phyloP scores from a whole-genome alignment of 2,888 invertebrate species.

The Stramonita haemastoma region DNA sequence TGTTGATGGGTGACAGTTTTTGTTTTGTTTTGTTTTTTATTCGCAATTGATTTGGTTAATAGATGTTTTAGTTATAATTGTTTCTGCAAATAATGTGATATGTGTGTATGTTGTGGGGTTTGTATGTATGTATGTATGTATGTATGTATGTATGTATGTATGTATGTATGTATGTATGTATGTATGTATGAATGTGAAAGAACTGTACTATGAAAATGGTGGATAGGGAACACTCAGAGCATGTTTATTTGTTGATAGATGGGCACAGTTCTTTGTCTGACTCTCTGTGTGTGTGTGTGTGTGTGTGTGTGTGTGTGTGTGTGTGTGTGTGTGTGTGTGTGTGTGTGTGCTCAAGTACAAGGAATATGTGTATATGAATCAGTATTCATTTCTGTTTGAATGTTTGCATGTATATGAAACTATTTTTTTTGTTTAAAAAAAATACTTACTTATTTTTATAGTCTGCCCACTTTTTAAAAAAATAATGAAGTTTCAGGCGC shows the following conservation, averaged over 20 bases:
- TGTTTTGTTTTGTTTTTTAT: neutral
- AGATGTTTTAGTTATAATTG: neutral
- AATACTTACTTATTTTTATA: neutral
- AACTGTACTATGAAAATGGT: neutral
- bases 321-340: neutral
- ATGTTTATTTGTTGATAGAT: neutral
- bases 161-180: neutral
- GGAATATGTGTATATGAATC: neutral
- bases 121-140: neutral
- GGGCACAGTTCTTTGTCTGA: neutral
- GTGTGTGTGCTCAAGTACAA: neutral
- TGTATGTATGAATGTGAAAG: neutral
- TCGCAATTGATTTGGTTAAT: neutral
- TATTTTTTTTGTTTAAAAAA: neutral
- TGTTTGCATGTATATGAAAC: neutral
- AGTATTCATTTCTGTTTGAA: neutral
- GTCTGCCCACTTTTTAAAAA: too few relatives aligned
- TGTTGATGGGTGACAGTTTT: neutral
- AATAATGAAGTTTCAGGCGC: too few relatives aligned
- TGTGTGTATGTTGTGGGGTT: conserved; percentile 6
- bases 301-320: neutral
- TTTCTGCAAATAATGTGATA: neutral
- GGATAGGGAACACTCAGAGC: neutral
- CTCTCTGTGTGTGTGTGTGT: neutral
- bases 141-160: neutral